Evolutionary conservation across 2,113 vertebrate species (phyloP).

Genomic region (Sarotherodon lohbergeri): DNA sequence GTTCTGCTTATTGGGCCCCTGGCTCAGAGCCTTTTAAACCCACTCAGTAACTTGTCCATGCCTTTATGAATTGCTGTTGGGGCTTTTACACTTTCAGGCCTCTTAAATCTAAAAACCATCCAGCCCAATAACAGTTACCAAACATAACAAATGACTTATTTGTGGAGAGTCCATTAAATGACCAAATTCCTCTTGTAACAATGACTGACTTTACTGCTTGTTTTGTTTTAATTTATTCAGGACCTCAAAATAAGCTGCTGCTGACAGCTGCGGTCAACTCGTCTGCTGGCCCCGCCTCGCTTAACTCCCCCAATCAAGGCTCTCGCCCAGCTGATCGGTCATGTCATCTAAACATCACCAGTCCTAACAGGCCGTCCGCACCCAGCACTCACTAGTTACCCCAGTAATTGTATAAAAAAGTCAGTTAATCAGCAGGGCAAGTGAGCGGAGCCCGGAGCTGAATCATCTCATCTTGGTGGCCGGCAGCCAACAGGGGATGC

Average conservation of each 20-base stretch:
- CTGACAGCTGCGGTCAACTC: slow-evolving; percentile 26
- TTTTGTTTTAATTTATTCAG: not conserved
- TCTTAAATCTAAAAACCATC: not conserved
- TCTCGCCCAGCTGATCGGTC: not conserved
- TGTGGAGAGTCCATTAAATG: slow-evolving; percentile 4
- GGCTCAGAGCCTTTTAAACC: not conserved
- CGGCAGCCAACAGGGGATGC: not conserved
- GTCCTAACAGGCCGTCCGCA: not conserved
- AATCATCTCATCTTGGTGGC: slow-evolving; percentile 16
- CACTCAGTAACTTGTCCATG: not conserved
- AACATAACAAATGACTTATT: slow-evolving; percentile 21
- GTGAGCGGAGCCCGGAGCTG: not conserved
- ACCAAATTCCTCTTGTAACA: not conserved
- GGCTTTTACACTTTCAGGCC: not conserved
- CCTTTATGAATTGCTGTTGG: not conserved
- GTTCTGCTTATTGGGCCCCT: not conserved
- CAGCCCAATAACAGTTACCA: not conserved
- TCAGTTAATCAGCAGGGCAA: slow-evolving; percentile 9
- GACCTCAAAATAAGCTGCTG: not conserved
- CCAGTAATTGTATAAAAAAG: not conserved
- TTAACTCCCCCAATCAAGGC: not conserved
- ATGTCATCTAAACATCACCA: not conserved
- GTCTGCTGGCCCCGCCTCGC: not conserved
- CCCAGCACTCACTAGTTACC: not conserved
- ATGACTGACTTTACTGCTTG: not conserved